Evolutionary conservation across 1,140 invertebrate species (phyloP).

Genomic region (Samia ricini): DNA sequence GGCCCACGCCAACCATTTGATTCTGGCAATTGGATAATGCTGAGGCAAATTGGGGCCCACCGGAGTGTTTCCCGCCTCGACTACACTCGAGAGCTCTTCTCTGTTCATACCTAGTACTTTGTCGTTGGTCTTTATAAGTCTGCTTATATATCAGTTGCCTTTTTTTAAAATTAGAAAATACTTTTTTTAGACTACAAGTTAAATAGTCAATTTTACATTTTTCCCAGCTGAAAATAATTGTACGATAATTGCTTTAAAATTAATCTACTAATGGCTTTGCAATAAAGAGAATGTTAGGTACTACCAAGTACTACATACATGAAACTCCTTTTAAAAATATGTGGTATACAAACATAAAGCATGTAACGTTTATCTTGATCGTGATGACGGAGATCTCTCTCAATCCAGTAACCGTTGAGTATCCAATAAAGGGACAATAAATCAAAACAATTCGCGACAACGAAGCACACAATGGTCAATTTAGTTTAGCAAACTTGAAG

Average conservation of each 20-base stretch:
- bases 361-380: background rate
- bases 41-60: slow-evolving; percentile 66
- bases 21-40: slow-evolving; percentile 71
- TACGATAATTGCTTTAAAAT: no score
- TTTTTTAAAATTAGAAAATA: no score
- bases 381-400: background rate
- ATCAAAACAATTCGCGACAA: slow-evolving; percentile 62
- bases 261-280: no score
- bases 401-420: slow-evolving; percentile 34
- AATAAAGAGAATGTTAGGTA: no score
- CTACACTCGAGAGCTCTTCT: slow-evolving; percentile 45
- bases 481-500: slow-evolving; percentile 43
- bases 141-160: slow-evolving; percentile 4
- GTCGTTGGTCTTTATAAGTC: slow-evolving; percentile 57
- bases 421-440: slow-evolving; percentile 71
- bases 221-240: no score
- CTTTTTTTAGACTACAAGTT: no score
- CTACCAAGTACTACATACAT: no score
- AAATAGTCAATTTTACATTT: no score
- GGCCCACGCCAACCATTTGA: slow-evolving; percentile 71
- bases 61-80: slow-evolving; percentile 52
- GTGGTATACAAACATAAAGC: background rate
- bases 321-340: background rate
- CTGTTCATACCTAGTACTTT: slow-evolving; percentile 39
- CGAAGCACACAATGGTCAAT: slow-evolving; percentile 61